Evolutionary conservation across 2,888 invertebrate genomes (phyloP), one percentile per base, ranked within the genome.

Genomic region (Noctua janthina): DNA sequence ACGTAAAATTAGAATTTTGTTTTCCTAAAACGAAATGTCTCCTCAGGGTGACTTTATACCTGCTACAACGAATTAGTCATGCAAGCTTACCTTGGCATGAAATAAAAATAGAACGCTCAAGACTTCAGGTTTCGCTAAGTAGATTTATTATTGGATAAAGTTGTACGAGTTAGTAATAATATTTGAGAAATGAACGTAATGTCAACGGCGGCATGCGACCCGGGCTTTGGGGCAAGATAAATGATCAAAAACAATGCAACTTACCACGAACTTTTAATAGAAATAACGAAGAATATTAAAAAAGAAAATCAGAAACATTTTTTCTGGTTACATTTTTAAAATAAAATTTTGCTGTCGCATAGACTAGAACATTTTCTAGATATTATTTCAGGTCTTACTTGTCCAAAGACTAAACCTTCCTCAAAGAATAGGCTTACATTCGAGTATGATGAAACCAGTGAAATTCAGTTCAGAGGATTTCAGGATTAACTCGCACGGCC

Each of bases 131-230:
- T 90, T 90, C 85, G 87, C 84, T 92, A 91, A 92, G 91, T 91
- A 93, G 92, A 94, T 94, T 93, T 94, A 93, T 93, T 93, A 92
- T 93, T 92, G 91, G 92, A 92, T 92, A 92, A 94, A 93, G 92
- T 92, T 93, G 93, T 93, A 93, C 91, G 90, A 93, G 92, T 93
- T 91, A 89, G 94, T 94, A 94, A 95, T 95, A 94, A 94, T 93
- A 93, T 94, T 95, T 96, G 96, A 96, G 94, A 95, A 96, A 96
- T 96, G 95, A 95, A 93, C 92, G 92, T 88, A 91, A 93, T 93
- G 95, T 95, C 96, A 95, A 91, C 94, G 93, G 90, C 93, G 94
- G 92, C 95, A 95, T 93, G 93, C 94, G 92, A 93, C 91, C 91
- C 91, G 84, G 90, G 93, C 91, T 92, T 93, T 91, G 87, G 89